Percentiles rank a stretch among this genome's conserved stretches.
Evolutionary conservation across 35 echinoderm and acorn worm species (phyloP).

Genomic region (Apostichopus californicus): DNA sequence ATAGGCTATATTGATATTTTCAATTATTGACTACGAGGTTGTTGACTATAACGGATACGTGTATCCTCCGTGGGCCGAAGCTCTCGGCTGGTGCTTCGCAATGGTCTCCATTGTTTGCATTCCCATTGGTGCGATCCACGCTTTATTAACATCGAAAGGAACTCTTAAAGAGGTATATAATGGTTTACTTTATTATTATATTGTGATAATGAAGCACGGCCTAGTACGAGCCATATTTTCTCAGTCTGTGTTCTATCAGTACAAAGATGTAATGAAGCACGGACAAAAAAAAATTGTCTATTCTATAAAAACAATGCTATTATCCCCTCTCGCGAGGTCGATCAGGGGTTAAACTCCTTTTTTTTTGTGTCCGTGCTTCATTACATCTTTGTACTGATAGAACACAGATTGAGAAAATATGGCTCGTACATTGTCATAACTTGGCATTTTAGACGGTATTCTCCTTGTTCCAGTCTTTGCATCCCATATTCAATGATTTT

Average conservation of each 20-base stretch:
- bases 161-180: conserved; percentile 74
- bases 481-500: no score
- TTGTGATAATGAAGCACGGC: background rate
- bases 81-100: conserved; percentile 86
- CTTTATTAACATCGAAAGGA: conserved; percentile 69
- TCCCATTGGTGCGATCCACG: conserved; percentile 79
- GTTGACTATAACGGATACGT: conserved; percentile 80
- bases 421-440: no score
- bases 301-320: no score
- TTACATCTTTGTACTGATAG: background rate
- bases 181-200: background rate
- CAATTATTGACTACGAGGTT: conserved; percentile 71
- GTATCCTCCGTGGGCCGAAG: conserved; percentile 86
- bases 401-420: background rate
- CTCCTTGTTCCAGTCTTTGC: no score
- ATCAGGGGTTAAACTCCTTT: no score
- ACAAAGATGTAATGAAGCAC: background rate
- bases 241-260: background rate
- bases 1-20: conserved; percentile 88
- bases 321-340: no score
- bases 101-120: conserved; percentile 83
- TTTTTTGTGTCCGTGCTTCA: background rate
- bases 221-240: background rate
- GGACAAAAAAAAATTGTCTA: no score
- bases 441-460: no score